Evolutionary conservation across 2,797 vertebrate genomes (phyloP).

Genomic region (Picus viridis): DNA sequence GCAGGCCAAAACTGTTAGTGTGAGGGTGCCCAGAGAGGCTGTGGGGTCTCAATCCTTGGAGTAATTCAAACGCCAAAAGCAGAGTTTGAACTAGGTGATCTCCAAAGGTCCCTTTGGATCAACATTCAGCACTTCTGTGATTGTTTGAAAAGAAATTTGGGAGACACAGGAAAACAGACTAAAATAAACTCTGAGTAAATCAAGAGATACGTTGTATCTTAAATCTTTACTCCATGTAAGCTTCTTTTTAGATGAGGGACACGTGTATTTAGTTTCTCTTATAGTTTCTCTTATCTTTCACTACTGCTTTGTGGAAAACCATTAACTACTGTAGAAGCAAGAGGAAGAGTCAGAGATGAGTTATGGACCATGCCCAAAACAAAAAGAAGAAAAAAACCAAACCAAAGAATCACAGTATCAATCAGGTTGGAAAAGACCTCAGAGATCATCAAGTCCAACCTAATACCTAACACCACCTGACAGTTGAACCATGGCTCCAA

Average conservation of each 20-base stretch:
- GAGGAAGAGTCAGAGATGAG: fast-evolving
- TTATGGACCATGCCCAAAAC: neutral
- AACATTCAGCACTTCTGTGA: neutral
- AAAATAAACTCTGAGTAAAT: neutral
- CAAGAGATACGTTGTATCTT: neutral
- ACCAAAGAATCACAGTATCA: no score
- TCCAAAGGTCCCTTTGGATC: neutral
- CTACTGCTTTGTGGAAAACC: neutral
- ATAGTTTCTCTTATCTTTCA: neutral
- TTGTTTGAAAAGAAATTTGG: neutral
- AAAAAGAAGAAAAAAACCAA: neutral
- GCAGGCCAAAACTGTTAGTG: neutral
- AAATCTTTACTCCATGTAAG: neutral
- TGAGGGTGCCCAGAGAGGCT: neutral
- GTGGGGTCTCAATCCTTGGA: neutral
- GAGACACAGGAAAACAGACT: neutral
- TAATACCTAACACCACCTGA: no score
- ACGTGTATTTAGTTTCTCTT: no score
- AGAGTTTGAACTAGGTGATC: neutral
- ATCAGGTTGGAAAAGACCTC: no score
- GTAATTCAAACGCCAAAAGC: neutral
- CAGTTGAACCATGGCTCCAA: no score
- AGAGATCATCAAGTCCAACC: no score
- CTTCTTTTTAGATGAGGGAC: neutral
- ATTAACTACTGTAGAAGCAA: neutral